Percentiles rank a stretch among this genome's conserved stretches.
These are phyloP conservation scores for Plumapathes pennacea DNA, from an alignment of 92 coral and sea anemone genomes.

Conservation along the genomic window DNA sequence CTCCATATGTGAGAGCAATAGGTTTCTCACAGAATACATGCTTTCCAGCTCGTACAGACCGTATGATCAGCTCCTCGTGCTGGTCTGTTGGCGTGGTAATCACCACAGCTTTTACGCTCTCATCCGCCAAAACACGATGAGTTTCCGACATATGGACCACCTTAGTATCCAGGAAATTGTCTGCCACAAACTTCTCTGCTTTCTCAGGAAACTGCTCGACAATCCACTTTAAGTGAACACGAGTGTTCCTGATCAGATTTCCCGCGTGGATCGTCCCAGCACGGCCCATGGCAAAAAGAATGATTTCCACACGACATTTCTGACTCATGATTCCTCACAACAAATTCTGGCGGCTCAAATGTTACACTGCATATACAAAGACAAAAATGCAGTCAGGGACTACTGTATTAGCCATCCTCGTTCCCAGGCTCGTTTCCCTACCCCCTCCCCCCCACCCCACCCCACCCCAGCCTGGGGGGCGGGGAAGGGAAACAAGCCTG, in stretches of 20 bases:
- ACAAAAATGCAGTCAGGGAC: too few relatives aligned
- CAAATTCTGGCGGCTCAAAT: too few relatives aligned
- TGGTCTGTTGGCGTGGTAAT: constrained; percentile 79
- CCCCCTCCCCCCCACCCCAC: constrained; percentile 28
- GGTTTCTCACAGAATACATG: constrained; percentile 98
- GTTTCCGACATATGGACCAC: constrained; percentile 45
- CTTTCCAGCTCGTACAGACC: constrained; percentile 73
- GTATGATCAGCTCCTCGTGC: constrained; percentile 70
- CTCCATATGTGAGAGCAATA: constrained; percentile 55
- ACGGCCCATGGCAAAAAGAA: constrained; percentile 81
- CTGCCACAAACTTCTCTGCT: constrained; percentile 56
- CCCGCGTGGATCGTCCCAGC: constrained; percentile 81
- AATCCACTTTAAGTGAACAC: constrained; percentile 67
- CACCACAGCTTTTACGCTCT: constrained; percentile 61
- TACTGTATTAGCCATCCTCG: background rate
- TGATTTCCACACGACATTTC: constrained; percentile 44
- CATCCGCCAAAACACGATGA: constrained; percentile 50
- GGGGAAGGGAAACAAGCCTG: too few relatives aligned
- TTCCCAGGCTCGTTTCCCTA: background rate
- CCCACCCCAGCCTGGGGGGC: too few relatives aligned
- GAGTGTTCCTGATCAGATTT: constrained; percentile 47
- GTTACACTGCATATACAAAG: too few relatives aligned
- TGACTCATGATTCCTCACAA: constrained; percentile 18
- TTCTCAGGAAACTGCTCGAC: constrained; percentile 69
- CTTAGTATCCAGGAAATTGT: constrained; percentile 33